Conservation (phyloP, 2,113 vertebrate species). For the Corvus cornix region DNA sequence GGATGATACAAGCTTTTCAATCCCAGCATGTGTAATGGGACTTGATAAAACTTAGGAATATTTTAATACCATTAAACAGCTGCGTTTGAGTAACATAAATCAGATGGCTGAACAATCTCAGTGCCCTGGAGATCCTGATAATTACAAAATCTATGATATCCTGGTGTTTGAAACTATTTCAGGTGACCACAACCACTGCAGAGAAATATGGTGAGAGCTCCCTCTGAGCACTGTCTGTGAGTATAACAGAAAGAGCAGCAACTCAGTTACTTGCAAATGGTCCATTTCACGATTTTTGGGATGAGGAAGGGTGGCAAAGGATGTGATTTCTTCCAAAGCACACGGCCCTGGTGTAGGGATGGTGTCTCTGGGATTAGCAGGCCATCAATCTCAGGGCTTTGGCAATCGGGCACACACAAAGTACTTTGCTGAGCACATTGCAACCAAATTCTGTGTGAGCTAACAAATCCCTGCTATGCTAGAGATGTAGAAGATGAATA, state of each 20-base stretch:
- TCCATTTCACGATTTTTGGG: not conserved
- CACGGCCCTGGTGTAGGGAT: not conserved
- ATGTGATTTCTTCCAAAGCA: not conserved
- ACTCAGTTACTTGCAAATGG: not conserved
- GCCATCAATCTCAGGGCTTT: not conserved
- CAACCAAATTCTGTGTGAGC: not conserved
- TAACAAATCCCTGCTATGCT: not conserved
- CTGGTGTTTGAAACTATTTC: not conserved
- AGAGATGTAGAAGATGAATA: not conserved
- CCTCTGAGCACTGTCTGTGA: not conserved
- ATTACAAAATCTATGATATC: not conserved
- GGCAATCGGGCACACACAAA: not conserved
- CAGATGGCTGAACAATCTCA: not conserved
- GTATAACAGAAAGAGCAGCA: not conserved
- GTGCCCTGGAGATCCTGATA: not conserved
- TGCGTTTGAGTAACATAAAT: not conserved
- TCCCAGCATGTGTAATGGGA: not conserved
- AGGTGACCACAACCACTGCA: not conserved
- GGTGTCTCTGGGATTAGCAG: not conserved
- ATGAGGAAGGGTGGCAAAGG: not conserved
- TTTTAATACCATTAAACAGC: not conserved
- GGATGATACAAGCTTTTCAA: not conserved
- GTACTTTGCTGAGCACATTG: not conserved
- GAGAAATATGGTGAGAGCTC: not conserved
- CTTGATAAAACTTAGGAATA: not conserved